Percentiles rank a stretch among this genome's conserved stretches.
These are phyloP conservation scores for Pygoscelis antarcticus DNA, from an alignment of 2,113 vertebrate species.

Conservation along the genomic window DNA sequence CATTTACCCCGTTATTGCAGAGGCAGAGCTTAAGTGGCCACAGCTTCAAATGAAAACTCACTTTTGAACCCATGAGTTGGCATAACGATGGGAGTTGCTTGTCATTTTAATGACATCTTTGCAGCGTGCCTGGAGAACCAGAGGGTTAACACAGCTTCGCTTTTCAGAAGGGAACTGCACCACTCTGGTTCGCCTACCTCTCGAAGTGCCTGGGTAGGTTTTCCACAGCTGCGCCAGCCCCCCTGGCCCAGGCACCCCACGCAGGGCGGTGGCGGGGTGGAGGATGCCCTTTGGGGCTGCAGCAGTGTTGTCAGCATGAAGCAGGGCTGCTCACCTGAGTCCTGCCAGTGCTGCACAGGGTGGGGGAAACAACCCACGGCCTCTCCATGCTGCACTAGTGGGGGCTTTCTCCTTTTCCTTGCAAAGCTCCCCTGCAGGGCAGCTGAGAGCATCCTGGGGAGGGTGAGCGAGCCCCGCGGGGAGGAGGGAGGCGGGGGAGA, in stretches of 20 bases:
- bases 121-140: background rate
- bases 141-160: background rate
- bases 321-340: background rate
- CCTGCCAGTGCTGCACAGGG: background rate
- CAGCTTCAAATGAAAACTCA: background rate
- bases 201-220: accelerated
- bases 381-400: background rate
- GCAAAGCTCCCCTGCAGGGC: background rate
- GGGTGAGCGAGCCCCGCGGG: background rate
- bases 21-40: background rate
- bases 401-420: background rate
- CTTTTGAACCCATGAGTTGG: background rate
- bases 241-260: accelerated
- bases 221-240: background rate
- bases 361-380: background rate
- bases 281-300: background rate
- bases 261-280: background rate
- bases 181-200: background rate
- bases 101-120: background rate
- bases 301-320: accelerated
- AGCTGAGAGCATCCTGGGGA: background rate
- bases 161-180: background rate
- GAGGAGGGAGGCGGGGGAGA: background rate
- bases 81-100: accelerated
- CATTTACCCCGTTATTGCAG: background rate